Conservation (phyloP, 2,113 vertebrate genomes). For the Orcinus orca region DNA sequence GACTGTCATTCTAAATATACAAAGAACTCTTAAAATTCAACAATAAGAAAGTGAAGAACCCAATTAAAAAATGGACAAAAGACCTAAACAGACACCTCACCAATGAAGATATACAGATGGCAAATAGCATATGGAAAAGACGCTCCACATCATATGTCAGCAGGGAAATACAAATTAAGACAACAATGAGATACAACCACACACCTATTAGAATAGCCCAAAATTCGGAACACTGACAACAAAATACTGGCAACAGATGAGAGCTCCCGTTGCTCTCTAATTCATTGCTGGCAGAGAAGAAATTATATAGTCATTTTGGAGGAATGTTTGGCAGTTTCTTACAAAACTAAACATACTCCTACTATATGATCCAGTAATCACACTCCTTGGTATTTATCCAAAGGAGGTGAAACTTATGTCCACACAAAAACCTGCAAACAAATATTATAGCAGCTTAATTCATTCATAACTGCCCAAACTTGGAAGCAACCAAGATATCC, state of each 20-base stretch:
- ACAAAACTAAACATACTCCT: background rate
- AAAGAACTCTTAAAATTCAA: background rate
- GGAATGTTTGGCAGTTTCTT: background rate
- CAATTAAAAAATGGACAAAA: background rate
- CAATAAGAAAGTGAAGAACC: background rate
- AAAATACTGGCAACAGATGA: background rate
- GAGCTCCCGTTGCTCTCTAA: background rate
- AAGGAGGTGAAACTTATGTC: background rate
- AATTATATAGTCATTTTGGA: background rate
- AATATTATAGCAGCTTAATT: background rate
- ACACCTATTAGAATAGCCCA: background rate
- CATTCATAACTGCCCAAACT: background rate
- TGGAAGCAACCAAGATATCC: background rate
- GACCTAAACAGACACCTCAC: background rate
- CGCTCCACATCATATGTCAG: background rate
- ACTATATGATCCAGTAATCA: background rate
- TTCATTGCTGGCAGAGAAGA: background rate
- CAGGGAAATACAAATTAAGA: background rate
- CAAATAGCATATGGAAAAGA: background rate
- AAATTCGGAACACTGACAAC: background rate
- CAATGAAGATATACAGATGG: background rate
- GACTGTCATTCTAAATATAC: background rate
- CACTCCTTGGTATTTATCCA: background rate
- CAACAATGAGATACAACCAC: background rate
- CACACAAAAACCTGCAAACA: background rate